phyloP scores from a whole-genome alignment of 2,888 invertebrate species.

The Bellardia pandia region DNA sequence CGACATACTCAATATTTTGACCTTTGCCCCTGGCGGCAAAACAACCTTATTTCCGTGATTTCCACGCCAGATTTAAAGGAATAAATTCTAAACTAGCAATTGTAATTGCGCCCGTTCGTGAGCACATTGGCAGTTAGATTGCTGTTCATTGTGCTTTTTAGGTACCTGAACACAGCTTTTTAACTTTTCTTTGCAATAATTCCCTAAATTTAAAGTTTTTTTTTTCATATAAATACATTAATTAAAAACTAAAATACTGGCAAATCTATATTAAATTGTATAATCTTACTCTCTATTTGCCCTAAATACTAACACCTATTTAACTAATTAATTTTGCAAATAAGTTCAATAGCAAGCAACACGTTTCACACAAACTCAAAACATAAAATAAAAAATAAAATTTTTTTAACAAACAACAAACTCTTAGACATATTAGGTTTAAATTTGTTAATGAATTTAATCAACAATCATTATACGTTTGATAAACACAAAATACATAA shows the following conservation, averaged over 20 bases:
- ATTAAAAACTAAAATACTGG: background rate
- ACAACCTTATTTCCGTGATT: no score
- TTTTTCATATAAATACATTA: background rate
- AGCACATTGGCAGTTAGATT: no score
- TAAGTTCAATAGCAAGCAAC: constrained; percentile 40
- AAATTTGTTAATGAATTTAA: constrained; percentile 3
- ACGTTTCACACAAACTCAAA: constrained; percentile 12
- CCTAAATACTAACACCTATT: constrained; percentile 25
- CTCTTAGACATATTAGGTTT: constrained; percentile 8
- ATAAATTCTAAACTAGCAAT: no score
- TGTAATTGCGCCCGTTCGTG: no score
- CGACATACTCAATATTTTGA: no score
- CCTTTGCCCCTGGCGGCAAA: no score
- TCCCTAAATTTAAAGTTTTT: background rate
- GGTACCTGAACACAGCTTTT: no score
- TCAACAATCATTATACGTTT: background rate
- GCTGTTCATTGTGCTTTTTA: no score
- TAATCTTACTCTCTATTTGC: constrained; percentile 26
- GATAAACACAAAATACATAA: background rate
- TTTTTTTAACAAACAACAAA: background rate
- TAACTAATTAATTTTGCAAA: constrained; percentile 54
- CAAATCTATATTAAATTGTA: constrained; percentile 13
- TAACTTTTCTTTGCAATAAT: no score
- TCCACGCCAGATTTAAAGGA: no score
- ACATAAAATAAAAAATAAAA: background rate